Conservation (phyloP, 2,888 invertebrate species). For the Dicycla oo region DNA sequence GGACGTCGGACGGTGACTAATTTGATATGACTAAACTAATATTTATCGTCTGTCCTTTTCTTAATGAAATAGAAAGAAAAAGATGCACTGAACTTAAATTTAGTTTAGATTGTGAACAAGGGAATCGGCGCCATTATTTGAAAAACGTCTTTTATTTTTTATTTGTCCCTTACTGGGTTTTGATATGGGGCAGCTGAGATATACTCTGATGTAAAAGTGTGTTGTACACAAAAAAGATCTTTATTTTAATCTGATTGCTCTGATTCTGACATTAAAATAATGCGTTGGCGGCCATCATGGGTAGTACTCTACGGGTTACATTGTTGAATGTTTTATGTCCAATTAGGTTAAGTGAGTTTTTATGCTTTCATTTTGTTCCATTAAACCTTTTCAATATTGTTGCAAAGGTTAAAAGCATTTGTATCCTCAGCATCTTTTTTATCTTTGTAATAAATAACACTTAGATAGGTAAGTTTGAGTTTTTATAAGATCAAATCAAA, state of each 20-base stretch:
- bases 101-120: no score
- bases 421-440: neutral
- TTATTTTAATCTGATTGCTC: neutral
- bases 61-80: no score
- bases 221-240: neutral
- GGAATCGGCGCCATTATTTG: no score
- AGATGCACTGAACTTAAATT: no score
- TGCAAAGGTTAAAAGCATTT: conserved; percentile 15
- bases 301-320: conserved; percentile 11
- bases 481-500: no score
- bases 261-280: neutral
- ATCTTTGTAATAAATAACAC: conserved; percentile 11
- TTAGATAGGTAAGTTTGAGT: neutral
- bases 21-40: no score
- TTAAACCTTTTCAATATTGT: conserved; percentile 1
- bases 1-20: no score
- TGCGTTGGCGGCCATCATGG: conserved; percentile 5
- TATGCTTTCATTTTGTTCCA: conserved; percentile 29
- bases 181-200: neutral
- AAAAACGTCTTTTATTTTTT: neutral
- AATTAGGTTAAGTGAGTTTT: conserved; percentile 43
- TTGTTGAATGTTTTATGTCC: conserved; percentile 25
- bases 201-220: neutral
- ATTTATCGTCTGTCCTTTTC: no score
- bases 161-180: neutral